Evolutionary conservation across 2,797 vertebrate genomes (phyloP), one percentile per base, ranked within the genome.

Genomic region (Taenioides sp.): DNA sequence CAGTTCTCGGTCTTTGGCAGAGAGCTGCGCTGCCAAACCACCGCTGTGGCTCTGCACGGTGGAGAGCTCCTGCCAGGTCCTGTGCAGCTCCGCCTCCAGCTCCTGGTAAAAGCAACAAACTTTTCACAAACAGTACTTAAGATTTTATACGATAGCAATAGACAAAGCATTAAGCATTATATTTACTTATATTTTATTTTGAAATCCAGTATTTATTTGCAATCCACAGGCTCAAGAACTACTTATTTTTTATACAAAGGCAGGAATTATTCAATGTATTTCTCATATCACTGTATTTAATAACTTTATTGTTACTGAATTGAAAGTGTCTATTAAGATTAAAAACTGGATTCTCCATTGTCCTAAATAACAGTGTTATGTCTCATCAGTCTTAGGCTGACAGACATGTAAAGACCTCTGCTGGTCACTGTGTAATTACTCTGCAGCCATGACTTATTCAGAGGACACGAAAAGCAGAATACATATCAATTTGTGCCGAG

Each of bases 21-120:
- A 83, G 17, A 93, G 80, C 77, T 91, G 85, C 23, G 67, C 73
- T 52, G 83, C 82, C 66, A 92, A 72, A 70, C 69, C 81, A 67
- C 74, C 70, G 23, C 49, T 80, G 68, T 76, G 73, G 54, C 74
- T 84, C 81, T 91, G 88, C 69, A 84, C 60, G 23, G 72, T 76
- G 34, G 84, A 81, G 69, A 90, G 47, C 66, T 92, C 85, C 71
- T 81, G 76, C 79, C 67, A 78, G 54, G 83, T 73, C 16, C 20
- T 83, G 67, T 84, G 78, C 37, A 91, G 73, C 68, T 91, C 76
- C 50, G 73, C 84, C 73, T 93, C 90, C 77, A 93, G 72, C 69
- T 89, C 82, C 93, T 94, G 73, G 61, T 71, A 25, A 20, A 40
- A 23, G 75, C 22, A 80, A 23, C 66, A 67, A 55, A 55, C 20